Conservation (phyloP, 2,888 invertebrate species). For the Pegoplata infirma region DNA sequence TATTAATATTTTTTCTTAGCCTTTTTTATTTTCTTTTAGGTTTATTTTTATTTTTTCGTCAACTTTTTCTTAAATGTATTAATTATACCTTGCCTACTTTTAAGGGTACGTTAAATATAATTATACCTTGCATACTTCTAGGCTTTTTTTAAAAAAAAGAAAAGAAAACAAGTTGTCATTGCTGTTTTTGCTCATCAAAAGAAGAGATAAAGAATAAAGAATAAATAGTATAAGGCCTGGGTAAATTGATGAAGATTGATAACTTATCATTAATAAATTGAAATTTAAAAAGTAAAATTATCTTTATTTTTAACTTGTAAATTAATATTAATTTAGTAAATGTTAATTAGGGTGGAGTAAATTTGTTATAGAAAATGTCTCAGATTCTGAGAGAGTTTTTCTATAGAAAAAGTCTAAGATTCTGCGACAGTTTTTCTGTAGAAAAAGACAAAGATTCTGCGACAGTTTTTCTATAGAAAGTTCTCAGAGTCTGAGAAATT, state of each 20-base stretch:
- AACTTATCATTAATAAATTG: conserved; percentile 28
- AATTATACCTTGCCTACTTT: conserved; percentile 33
- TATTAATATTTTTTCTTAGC: conserved; percentile 1
- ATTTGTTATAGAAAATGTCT: too few species aligned
- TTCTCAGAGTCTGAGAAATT: too few species aligned
- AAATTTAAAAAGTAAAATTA: conserved; percentile 24
- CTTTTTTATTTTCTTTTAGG: background rate
- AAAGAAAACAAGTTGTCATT: background rate
- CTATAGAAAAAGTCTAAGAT: too few species aligned
- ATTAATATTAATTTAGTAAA: too few species aligned
- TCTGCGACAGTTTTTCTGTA: too few species aligned
- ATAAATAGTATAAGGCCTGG: background rate
- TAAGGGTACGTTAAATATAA: conserved; percentile 17
- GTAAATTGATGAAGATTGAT: conserved; percentile 45
- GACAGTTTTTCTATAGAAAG: too few species aligned
- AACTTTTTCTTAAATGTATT: conserved; percentile 6
- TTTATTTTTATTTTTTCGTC: too few species aligned
- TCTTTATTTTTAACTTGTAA: too few species aligned
- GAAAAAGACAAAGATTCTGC: too few species aligned
- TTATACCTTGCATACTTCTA: conserved; percentile 27
- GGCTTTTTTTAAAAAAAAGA: background rate
- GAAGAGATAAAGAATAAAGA: background rate
- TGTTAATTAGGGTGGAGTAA: too few species aligned
- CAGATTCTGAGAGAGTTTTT: too few species aligned
- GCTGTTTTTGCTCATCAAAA: background rate